These are phyloP conservation scores for Solenopsis fugax DNA, from an alignment of 1,140 invertebrate genomes.

Conservation along the genomic window DNA sequence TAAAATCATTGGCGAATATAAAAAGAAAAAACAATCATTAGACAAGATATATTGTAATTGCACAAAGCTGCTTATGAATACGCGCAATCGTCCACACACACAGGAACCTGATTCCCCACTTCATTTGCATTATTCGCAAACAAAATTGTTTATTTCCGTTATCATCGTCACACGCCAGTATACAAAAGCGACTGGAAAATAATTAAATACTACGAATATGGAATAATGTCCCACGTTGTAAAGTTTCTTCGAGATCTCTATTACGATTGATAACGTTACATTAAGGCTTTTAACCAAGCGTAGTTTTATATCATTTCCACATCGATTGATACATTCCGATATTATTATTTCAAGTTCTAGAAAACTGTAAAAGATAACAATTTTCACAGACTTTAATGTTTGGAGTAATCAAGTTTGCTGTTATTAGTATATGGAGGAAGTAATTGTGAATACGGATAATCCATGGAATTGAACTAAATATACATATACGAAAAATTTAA, in stretches of 20 bases:
- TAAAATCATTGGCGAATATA: conserved; percentile 22
- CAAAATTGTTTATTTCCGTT: conserved; percentile 54
- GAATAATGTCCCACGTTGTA: conserved; percentile 58
- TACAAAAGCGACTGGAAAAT: conserved; percentile 57
- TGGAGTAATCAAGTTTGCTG: conserved; percentile 32
- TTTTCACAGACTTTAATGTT: conserved; percentile 12
- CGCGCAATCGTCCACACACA: conserved; percentile 68
- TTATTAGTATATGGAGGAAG: conserved; percentile 45
- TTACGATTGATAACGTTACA: conserved; percentile 26
- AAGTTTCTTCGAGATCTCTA: conserved; percentile 35
- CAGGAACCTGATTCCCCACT: conserved; percentile 64
- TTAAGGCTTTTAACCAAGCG: conserved; percentile 35
- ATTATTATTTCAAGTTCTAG: conserved; percentile 46
- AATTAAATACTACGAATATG: conserved; percentile 68
- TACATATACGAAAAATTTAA: conserved; percentile 60
- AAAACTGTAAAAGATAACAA: conserved; percentile 57
- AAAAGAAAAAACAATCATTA: background rate
- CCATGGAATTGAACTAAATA: conserved; percentile 58
- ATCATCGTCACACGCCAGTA: conserved; percentile 47
- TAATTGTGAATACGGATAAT: conserved; percentile 20
- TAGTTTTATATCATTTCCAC: conserved; percentile 36
- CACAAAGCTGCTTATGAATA: conserved; percentile 65
- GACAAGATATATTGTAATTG: conserved; percentile 40
- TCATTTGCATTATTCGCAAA: conserved; percentile 51
- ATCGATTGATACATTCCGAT: conserved; percentile 37